Evolutionary conservation across 2,113 vertebrate species (phyloP), one percentile per base, ranked within the genome.

Genomic region (Brachyhypopomus gauderio): DNA sequence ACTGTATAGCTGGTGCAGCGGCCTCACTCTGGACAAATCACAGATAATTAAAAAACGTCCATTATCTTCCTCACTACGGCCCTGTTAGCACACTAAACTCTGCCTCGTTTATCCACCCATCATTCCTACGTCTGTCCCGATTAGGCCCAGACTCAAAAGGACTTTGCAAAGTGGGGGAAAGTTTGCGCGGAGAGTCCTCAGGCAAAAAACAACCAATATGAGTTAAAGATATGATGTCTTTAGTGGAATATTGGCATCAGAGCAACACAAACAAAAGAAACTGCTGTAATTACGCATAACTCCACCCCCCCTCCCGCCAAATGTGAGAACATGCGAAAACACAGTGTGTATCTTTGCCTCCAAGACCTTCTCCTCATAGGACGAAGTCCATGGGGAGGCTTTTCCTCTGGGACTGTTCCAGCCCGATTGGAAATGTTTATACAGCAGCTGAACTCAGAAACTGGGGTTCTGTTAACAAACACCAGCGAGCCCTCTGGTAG

Each of bases 41-140:
- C 14, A 19, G 25, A 55, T 22, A 16, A 67, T 58, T 22, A 80
- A 70, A 82, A 81, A 2, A 2, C 5, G 72, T 78, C 86, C 84
- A 86, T 89, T 82, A 91, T 80, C 82, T 85, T 75, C 87, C 83
- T 78, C 81, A 48, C 78, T 52, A 25, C 4, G 66, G 23, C 77
- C 77, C 62, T 70, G 23, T 38, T 62, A 17, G 36, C 41, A 75
- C 12, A 22, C 41, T 60, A 1, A n/a, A 22, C 60, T 4, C 59
- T 38, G n/a, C 64, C 81, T 41, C 27, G 75, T 20, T 79, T 83
- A 88, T 85, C 75, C 45, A 73, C 80, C 30, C 1, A 74, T 9
- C 20, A 0, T 64, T 9, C 62, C 30, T 56, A 9, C n/a, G 19
- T 41, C n/a, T 70, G 2, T 41, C 34, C 66, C 9, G 66, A 22